Evolutionary conservation across 2,797 vertebrate genomes (phyloP).

Genomic region (Orestias chungarensis): DNA sequence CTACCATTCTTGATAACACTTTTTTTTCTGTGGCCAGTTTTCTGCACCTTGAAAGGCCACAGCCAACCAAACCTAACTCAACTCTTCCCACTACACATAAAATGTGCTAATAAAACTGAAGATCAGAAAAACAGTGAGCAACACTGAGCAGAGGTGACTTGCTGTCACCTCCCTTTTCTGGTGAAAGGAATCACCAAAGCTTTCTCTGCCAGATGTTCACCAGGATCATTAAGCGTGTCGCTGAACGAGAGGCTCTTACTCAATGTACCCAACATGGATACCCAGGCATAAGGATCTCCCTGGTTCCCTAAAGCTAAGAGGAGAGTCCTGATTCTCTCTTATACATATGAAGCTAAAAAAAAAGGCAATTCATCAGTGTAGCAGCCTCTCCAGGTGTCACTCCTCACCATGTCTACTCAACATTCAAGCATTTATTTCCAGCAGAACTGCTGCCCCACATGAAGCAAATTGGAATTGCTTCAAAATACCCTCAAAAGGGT

Average conservation of each 20-base stretch:
- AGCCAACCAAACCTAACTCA: constrained; percentile 87
- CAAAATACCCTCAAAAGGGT: neutral
- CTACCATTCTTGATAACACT: no score
- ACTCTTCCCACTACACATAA: constrained; percentile 82
- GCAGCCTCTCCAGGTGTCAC: constrained; percentile 65
- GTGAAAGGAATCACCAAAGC: constrained; percentile 55
- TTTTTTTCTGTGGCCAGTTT: constrained; percentile 39
- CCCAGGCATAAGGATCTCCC: constrained; percentile 60
- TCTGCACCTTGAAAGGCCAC: constrained; percentile 87
- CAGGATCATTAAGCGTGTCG: constrained; percentile 66
- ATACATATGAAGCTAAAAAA: constrained; percentile 75
- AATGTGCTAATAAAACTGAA: constrained; percentile 70
- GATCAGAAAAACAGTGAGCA: neutral
- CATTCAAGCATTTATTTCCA: constrained; percentile 60
- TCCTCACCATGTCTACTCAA: constrained; percentile 48
- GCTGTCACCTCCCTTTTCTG: constrained; percentile 50
- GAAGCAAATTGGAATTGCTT: constrained; percentile 45
- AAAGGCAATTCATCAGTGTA: constrained; percentile 71
- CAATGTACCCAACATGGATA: constrained; percentile 63
- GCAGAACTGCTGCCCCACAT: constrained; percentile 42
- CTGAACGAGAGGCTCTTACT: constrained; percentile 63
- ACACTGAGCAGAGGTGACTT: constrained; percentile 1
- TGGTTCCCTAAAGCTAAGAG: constrained; percentile 70
- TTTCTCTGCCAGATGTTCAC: constrained; percentile 68
- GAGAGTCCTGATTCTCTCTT: constrained; percentile 59